Evolutionary conservation across 2,797 vertebrate species (phyloP).

Genomic region (Lepidocolaptes lacrymiger): DNA sequence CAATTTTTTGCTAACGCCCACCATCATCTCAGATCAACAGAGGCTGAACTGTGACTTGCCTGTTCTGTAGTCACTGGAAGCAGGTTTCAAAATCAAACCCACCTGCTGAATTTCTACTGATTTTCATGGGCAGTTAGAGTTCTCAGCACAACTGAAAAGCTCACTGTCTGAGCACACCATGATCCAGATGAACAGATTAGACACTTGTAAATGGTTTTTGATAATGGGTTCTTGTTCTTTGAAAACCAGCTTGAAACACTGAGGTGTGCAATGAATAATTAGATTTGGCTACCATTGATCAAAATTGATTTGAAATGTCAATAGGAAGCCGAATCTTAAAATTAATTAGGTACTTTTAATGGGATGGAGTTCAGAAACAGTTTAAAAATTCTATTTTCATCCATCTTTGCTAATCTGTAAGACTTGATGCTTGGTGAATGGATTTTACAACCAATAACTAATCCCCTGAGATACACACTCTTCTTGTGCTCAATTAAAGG

Average conservation of each 20-base stretch:
- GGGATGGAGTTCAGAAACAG: not conserved
- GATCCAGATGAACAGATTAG: not conserved
- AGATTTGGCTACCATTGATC: not conserved
- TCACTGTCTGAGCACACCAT: not conserved
- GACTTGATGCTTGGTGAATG: not conserved
- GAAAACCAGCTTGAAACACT: not conserved
- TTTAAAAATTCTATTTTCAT: not conserved
- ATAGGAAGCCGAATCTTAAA: not conserved
- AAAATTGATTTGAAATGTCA: conserved; percentile 4
- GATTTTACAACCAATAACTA: not conserved
- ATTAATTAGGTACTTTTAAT: conserved; percentile 15
- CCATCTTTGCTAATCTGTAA: not conserved
- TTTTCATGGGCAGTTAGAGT: not conserved
- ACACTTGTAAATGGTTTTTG: not conserved
- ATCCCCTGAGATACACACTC: not conserved
- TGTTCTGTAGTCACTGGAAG: not conserved
- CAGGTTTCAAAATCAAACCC: not conserved
- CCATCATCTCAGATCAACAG: not conserved
- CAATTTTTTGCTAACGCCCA: not conserved
- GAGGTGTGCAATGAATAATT: not conserved
- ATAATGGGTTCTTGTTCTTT: not conserved
- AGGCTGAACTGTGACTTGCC: not conserved
- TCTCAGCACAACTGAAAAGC: not conserved
- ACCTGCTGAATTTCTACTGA: not conserved
- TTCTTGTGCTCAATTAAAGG: conserved; percentile 18